Evolutionary conservation across 2,888 invertebrate genomes (phyloP).

Genomic region (Pasiphila rectangulata): DNA sequence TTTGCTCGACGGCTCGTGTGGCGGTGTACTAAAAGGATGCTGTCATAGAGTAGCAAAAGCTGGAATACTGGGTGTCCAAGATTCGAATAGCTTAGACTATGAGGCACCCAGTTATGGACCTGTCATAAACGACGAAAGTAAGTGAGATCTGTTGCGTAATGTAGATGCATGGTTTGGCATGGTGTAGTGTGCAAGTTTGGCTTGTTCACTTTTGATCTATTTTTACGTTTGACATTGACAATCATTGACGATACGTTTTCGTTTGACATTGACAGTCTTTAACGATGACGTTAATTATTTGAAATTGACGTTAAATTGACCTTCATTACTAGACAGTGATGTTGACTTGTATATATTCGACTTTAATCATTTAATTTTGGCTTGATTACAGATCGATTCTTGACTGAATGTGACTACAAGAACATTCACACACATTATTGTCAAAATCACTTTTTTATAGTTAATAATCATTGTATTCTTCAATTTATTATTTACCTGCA

Average conservation of each 20-base stretch:
- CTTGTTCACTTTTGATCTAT: conserved; percentile 27
- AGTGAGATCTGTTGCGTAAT: conserved; percentile 69
- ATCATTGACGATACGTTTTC: background rate
- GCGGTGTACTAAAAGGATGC: conserved; percentile 91
- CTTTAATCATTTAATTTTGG: background rate
- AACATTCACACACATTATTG: background rate
- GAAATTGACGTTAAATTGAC: no score
- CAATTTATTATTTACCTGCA: background rate
- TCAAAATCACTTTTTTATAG: background rate
- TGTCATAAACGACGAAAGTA: conserved; percentile 89
- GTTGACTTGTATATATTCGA: no score
- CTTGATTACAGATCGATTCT: background rate
- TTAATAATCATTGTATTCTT: background rate
- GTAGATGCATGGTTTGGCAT: conserved; percentile 20
- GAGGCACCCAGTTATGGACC: conserved; percentile 86
- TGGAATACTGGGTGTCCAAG: conserved; percentile 82
- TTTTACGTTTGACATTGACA: background rate
- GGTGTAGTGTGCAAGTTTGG: conserved; percentile 15
- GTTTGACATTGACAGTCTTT: background rate
- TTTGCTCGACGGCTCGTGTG: conserved; percentile 91
- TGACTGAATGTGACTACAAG: background rate
- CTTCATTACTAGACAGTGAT: no score
- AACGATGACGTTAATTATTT: no score
- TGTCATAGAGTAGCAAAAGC: conserved; percentile 89
- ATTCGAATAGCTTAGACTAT: conserved; percentile 83